A percentile compares a stretch with the other conserved stretches of the same genome.
Evolutionary conservation across 2,888 invertebrate genomes (phyloP).

Genomic region (Meiosimyza decipiens): DNA sequence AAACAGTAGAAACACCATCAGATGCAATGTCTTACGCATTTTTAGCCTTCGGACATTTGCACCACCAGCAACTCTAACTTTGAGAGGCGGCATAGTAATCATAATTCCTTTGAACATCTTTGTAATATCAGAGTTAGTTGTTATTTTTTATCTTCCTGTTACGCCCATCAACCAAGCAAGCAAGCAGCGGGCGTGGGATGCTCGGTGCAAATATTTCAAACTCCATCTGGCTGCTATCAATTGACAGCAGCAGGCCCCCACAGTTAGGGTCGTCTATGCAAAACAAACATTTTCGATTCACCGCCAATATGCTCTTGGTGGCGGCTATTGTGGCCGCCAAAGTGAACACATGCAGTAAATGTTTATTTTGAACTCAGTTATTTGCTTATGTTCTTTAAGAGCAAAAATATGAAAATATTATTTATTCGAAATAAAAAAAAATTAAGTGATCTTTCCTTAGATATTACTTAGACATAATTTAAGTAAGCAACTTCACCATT

Average conservation of each 20-base stretch:
- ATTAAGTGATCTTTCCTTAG: too few species aligned
- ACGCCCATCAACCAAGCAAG: not conserved
- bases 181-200: not conserved
- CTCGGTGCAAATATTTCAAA: not conserved
- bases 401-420: too few species aligned
- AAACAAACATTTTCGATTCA: not conserved
- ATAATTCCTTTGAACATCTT: too few species aligned
- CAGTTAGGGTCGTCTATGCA: not conserved
- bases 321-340: not conserved
- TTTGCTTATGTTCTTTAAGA: too few species aligned
- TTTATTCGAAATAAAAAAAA: too few species aligned
- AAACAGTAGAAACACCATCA: not conserved
- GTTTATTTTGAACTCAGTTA: too few species aligned
- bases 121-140: too few species aligned
- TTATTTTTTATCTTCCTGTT: too few species aligned
- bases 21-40: slow-evolving; percentile 5
- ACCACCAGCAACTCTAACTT: not conserved
- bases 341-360: not conserved
- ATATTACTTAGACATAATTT: too few species aligned
- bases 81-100: not conserved
- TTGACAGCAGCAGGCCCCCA: not conserved
- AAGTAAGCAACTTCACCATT: too few species aligned
- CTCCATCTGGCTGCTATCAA: slow-evolving; percentile 17
- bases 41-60: not conserved
- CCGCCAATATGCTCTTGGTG: not conserved